These are phyloP conservation scores for Siniperca knerii DNA, from an alignment of 2,113 vertebrate genomes.

Conservation along the genomic window DNA sequence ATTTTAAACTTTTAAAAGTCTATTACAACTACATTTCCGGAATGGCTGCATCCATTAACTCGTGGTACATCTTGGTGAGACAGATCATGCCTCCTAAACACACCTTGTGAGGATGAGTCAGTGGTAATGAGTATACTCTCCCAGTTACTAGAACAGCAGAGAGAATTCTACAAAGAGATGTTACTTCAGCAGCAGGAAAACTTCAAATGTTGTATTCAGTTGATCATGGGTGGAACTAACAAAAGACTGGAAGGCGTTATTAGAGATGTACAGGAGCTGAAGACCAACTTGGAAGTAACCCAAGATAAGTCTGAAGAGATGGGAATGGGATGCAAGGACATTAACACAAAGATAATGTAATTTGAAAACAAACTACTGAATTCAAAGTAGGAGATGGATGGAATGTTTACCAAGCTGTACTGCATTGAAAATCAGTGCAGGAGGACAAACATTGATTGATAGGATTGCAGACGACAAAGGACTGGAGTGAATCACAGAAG, in stretches of 20 bases:
- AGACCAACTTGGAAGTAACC: not conserved
- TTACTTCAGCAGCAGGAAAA: not conserved
- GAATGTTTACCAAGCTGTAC: not conserved
- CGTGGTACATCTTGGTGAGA: not conserved
- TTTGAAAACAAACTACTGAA: not conserved
- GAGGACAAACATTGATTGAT: constrained; percentile 13
- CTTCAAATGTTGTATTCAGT: not conserved
- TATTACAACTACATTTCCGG: too few relatives aligned
- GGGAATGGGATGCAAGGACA: not conserved
- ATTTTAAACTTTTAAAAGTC: too few relatives aligned
- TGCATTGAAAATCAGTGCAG: not conserved
- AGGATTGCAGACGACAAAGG: not conserved
- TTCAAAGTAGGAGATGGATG: not conserved
- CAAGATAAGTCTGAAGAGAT: not conserved
- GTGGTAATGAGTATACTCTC: not conserved
- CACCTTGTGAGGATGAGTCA: not conserved
- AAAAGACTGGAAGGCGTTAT: constrained; percentile 2
- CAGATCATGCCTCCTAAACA: not conserved
- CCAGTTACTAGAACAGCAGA: not conserved
- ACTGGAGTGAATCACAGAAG: not conserved
- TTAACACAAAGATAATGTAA: constrained; percentile 10
- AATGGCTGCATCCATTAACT: too few relatives aligned
- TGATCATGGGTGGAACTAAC: not conserved
- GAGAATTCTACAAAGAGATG: not conserved
- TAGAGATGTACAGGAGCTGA: constrained; percentile 1